Percentiles rank a stretch among this genome's conserved stretches.
Conservation (phyloP, 2,113 vertebrate genomes). For the Osmerus eperlanus region DNA sequence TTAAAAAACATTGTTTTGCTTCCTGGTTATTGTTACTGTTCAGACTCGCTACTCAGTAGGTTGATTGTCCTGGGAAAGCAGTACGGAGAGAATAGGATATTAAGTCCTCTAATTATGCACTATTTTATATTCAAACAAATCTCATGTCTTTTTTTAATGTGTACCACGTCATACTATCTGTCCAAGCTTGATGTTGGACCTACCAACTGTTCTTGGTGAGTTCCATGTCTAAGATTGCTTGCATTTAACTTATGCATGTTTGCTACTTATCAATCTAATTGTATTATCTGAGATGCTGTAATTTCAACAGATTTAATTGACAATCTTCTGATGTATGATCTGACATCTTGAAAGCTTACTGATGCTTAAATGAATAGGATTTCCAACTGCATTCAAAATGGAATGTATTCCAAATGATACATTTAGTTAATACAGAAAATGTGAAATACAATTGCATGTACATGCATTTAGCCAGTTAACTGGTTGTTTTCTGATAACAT, state of each 20-base stretch:
- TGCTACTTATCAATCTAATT: background rate
- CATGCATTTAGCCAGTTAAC: constrained; percentile 30
- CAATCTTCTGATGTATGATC: too few relatives aligned
- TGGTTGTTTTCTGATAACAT: constrained; percentile 32
- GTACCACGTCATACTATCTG: background rate
- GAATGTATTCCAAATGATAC: too few relatives aligned
- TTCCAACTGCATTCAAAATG: too few relatives aligned
- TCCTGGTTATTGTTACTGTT: too few relatives aligned
- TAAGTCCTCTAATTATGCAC: too few relatives aligned
- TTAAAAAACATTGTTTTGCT: too few relatives aligned
- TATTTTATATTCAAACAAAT: constrained; percentile 1
- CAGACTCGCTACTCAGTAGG: too few relatives aligned
- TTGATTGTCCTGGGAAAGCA: too few relatives aligned
- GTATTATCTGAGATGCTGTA: constrained; percentile 21
- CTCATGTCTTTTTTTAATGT: background rate
- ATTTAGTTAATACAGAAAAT: background rate
- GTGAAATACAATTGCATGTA: constrained; percentile 46
- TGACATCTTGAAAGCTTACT: too few relatives aligned
- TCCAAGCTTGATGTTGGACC: background rate
- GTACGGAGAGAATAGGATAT: too few relatives aligned
- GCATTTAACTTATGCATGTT: constrained; percentile 58
- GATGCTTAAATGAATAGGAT: too few relatives aligned
- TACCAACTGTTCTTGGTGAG: background rate
- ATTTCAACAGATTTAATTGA: background rate
- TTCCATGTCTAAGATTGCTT: constrained; percentile 12